phyloP scores from a whole-genome alignment of 2,888 invertebrate species.

The Rhingia campestris region DNA sequence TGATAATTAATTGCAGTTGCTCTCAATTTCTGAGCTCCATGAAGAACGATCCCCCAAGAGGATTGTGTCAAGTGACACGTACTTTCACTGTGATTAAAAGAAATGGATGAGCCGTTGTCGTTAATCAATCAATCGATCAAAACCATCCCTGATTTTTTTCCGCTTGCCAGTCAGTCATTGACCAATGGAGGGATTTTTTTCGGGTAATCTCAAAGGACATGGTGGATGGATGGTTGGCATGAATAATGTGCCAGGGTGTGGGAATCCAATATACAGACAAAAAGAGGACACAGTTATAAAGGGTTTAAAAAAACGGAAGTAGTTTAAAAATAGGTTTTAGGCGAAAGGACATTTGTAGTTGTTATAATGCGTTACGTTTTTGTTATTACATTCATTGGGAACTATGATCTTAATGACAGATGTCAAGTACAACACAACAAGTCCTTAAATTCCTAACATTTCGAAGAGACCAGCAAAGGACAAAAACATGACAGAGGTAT shows the following conservation, averaged over 20 bases:
- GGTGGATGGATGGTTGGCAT: not conserved
- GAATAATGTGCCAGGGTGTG: not conserved
- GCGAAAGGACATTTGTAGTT: too few species aligned
- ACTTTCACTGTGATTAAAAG: conserved; percentile 24
- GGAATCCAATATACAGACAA: not conserved
- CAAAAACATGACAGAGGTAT: too few species aligned
- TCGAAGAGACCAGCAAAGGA: too few species aligned
- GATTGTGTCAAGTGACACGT: conserved; percentile 9
- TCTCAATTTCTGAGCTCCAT: not conserved
- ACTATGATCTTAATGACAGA: too few species aligned
- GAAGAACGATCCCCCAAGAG: conserved; percentile 4
- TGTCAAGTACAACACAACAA: too few species aligned
- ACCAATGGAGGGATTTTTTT: not conserved
- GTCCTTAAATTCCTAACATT: too few species aligned
- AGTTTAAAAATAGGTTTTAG: too few species aligned
- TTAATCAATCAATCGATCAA: conserved; percentile 45
- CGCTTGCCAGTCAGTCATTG: not conserved
- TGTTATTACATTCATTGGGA: too few species aligned
- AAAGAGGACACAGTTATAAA: too few species aligned
- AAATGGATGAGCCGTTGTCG: conserved; percentile 8
- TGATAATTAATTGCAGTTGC: conserved; percentile 22
- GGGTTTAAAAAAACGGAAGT: too few species aligned
- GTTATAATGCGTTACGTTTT: too few species aligned
- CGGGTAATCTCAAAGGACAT: conserved; percentile 1
- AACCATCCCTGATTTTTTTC: not conserved